Percentiles rank a stretch among this genome's conserved stretches.
Conservation (phyloP, 2,888 invertebrate genomes). For the Sinodicranocentrus sp. region DNA sequence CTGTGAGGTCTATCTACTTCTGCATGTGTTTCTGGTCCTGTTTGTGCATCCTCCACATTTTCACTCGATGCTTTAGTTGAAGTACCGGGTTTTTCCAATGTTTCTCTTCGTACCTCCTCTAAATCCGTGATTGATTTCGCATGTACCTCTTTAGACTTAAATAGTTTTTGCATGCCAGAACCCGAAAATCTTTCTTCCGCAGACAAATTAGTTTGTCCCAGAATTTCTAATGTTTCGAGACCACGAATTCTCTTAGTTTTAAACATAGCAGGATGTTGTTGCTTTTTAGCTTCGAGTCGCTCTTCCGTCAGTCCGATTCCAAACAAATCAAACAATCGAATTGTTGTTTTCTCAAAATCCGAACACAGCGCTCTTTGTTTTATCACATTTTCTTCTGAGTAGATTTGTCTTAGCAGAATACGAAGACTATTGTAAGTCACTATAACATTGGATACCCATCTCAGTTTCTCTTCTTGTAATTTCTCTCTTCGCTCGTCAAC, state of each 20-base stretch:
- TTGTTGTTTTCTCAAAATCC: slow-evolving; percentile 56
- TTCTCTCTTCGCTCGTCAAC: slow-evolving; percentile 34
- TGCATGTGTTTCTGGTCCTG: slow-evolving; percentile 23
- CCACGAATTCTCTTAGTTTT: slow-evolving; percentile 37
- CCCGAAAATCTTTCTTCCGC: not conserved
- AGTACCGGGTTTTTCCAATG: slow-evolving; percentile 4
- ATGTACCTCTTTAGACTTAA: not conserved
- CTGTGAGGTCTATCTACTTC: slow-evolving; percentile 5
- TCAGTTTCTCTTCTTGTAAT: slow-evolving; percentile 34
- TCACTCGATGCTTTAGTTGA: slow-evolving; percentile 24
- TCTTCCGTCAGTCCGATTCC: slow-evolving; percentile 54
- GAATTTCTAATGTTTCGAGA: slow-evolving; percentile 48
- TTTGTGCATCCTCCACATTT: slow-evolving; percentile 33
- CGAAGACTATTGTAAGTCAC: slow-evolving; percentile 49
- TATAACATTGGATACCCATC: slow-evolving; percentile 47
- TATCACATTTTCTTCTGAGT: slow-evolving; percentile 33
- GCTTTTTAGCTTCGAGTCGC: slow-evolving; percentile 35
- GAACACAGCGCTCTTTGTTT: slow-evolving; percentile 28
- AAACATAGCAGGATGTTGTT: not conserved
- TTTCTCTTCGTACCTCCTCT: slow-evolving; percentile 37
- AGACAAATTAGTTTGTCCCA: not conserved
- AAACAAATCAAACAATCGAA: slow-evolving; percentile 47
- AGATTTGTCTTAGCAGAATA: slow-evolving; percentile 49
- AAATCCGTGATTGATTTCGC: not conserved
- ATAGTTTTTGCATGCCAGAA: not conserved